Conservation (phyloP, 2,113 vertebrate genomes). For the Struthidea cinerea region DNA sequence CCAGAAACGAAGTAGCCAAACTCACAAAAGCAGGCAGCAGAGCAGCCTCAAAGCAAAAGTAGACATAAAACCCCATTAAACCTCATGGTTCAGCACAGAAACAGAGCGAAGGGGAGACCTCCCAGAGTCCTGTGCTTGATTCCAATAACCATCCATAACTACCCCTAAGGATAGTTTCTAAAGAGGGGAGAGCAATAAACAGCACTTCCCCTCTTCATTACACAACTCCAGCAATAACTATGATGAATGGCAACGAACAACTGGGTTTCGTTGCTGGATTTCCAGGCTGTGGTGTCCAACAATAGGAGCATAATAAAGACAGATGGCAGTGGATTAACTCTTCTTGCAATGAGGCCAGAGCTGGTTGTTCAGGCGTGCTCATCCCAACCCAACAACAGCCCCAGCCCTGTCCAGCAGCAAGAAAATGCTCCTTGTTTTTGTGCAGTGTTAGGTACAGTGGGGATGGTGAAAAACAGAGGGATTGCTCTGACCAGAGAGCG, state of each 20-base stretch:
- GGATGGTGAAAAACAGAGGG: not conserved
- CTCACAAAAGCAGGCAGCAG: slow-evolving; percentile 8
- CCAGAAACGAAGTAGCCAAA: not conserved
- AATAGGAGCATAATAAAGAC: slow-evolving; percentile 57
- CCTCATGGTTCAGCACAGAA: not conserved
- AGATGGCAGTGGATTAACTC: slow-evolving; percentile 61
- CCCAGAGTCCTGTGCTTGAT: not conserved
- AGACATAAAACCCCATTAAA: slow-evolving; percentile 1
- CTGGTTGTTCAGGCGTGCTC: not conserved
- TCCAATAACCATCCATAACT: slow-evolving; percentile 59
- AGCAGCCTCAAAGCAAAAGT: not conserved
- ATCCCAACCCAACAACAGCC: not conserved
- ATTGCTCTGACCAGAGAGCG: not conserved
- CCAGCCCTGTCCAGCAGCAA: not conserved
- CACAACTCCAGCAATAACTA: slow-evolving; percentile 61
- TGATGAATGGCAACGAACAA: slow-evolving; percentile 46
- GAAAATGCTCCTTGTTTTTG: not conserved
- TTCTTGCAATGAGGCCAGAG: not conserved
- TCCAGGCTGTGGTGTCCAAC: slow-evolving; percentile 57
- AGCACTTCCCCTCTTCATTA: slow-evolving; percentile 65
- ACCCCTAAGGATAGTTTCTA: slow-evolving; percentile 51
- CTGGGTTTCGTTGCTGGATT: slow-evolving; percentile 58
- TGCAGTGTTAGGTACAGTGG: rapidly evolving
- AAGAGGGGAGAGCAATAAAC: slow-evolving; percentile 53
- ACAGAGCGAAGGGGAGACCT: not conserved